phyloP scores from a whole-genome alignment of 2,888 invertebrate genomes.

The Netelia melanura region DNA sequence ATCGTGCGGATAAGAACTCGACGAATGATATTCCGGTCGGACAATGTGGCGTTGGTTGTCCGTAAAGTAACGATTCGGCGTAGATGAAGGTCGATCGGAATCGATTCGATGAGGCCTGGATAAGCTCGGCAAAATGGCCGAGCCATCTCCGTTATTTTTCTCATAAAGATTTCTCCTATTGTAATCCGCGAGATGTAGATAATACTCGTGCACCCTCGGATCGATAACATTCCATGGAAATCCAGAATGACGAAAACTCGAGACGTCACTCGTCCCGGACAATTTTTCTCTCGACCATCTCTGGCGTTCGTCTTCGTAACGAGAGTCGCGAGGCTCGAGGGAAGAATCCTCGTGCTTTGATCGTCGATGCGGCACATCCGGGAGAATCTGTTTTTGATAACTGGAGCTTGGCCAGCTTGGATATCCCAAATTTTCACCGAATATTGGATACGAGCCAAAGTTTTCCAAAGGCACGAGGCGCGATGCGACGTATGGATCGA shows the following conservation, averaged over 20 bases:
- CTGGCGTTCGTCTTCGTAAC: constrained; percentile 8
- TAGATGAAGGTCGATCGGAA: constrained; percentile 21
- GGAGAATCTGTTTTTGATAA: constrained; percentile 1
- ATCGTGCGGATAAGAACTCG: constrained; percentile 45
- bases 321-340: neutral
- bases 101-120: constrained; percentile 47
- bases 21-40: constrained; percentile 31
- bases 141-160: constrained; percentile 26
- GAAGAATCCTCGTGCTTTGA: constrained; percentile 33
- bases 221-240: constrained; percentile 33
- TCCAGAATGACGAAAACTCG: neutral
- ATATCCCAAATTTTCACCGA: constrained; percentile 41
- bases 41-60: neutral
- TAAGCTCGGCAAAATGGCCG: constrained; percentile 13
- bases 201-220: constrained; percentile 18
- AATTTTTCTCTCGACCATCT: constrained; percentile 6
- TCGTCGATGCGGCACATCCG: constrained; percentile 44
- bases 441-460: constrained; percentile 50
- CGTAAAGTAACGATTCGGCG: constrained; percentile 17
- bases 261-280: neutral
- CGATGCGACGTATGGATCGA: constrained; percentile 40
- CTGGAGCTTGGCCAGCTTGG: constrained; percentile 47
- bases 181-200: constrained; percentile 44
- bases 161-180: constrained; percentile 42
- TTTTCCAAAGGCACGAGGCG: constrained; percentile 3